These are phyloP conservation scores for Prunella strophiata DNA, from an alignment of 2,797 vertebrate species.

Conservation along the genomic window DNA sequence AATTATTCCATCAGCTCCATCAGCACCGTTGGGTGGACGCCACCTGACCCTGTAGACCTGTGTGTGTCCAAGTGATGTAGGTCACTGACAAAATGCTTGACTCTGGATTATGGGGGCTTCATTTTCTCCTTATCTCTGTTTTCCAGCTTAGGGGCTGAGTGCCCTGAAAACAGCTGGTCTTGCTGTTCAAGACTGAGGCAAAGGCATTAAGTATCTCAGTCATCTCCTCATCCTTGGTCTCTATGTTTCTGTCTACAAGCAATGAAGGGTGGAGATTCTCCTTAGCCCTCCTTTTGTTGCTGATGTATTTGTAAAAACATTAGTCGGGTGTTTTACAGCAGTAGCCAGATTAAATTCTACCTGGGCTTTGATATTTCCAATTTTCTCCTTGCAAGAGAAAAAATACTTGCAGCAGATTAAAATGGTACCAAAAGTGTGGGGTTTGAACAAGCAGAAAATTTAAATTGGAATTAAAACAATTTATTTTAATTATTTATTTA, in stretches of 20 bases:
- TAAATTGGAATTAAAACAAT: background rate
- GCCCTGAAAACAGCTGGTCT: background rate
- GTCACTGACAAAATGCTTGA: background rate
- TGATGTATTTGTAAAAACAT: background rate
- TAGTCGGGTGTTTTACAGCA: background rate
- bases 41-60: background rate
- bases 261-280: background rate
- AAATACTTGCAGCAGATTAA: background rate
- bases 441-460: background rate
- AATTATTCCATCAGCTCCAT: background rate
- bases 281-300: background rate
- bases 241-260: background rate
- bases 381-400: background rate
- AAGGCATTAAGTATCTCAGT: background rate
- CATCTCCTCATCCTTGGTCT: background rate
- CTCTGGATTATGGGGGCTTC: background rate
- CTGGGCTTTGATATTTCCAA: background rate
- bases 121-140: background rate
- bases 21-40: rapidly evolving
- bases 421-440: background rate
- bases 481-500: no score
- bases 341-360: background rate
- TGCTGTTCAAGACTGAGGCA: background rate
- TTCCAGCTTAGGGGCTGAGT: background rate
- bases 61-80: background rate